Percentiles rank a stretch among this genome's conserved stretches.
phyloP scores from a whole-genome alignment of 2,888 invertebrate genomes.

The Azorinus chamasolen region DNA sequence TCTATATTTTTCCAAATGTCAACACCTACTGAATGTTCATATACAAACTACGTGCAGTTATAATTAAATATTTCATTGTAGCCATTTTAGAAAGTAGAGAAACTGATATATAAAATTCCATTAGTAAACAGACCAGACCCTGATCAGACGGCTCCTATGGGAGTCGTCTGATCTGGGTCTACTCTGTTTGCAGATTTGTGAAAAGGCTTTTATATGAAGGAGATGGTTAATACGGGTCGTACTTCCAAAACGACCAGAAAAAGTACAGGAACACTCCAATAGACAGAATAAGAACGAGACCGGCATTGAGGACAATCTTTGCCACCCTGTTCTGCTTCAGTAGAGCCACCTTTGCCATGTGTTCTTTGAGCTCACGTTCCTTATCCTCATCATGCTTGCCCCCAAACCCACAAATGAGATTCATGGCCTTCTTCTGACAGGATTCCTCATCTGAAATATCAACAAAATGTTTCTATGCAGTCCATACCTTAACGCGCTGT shows the following conservation, averaged over 20 bases:
- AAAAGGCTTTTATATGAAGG: too few relatives aligned
- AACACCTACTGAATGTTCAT: too few relatives aligned
- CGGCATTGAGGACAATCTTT: constrained; percentile 53
- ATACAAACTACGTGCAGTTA: too few relatives aligned
- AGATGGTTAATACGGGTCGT: constrained; percentile 46
- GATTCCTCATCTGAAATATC: constrained; percentile 1
- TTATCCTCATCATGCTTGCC: constrained; percentile 54
- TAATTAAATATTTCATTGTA: too few relatives aligned
- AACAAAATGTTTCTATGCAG: background rate
- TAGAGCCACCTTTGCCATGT: constrained; percentile 65
- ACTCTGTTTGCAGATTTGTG: too few relatives aligned
- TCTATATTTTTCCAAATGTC: too few relatives aligned
- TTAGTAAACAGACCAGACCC: too few relatives aligned
- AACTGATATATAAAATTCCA: too few relatives aligned
- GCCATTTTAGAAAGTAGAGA: too few relatives aligned
- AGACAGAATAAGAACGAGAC: constrained; percentile 60
- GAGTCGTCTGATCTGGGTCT: too few relatives aligned
- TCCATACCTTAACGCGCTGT: too few relatives aligned
- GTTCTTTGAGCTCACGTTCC: constrained; percentile 49
- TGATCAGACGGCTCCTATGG: too few relatives aligned
- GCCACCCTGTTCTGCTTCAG: constrained; percentile 59
- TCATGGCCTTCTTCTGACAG: constrained; percentile 42
- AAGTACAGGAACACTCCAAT: constrained; percentile 65
- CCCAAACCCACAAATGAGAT: constrained; percentile 57
- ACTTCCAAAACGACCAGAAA: constrained; percentile 70